Base-by-base conservation (phyloP, 2,113 vertebrate species). In the Tauraco erythrolophus region DNA sequence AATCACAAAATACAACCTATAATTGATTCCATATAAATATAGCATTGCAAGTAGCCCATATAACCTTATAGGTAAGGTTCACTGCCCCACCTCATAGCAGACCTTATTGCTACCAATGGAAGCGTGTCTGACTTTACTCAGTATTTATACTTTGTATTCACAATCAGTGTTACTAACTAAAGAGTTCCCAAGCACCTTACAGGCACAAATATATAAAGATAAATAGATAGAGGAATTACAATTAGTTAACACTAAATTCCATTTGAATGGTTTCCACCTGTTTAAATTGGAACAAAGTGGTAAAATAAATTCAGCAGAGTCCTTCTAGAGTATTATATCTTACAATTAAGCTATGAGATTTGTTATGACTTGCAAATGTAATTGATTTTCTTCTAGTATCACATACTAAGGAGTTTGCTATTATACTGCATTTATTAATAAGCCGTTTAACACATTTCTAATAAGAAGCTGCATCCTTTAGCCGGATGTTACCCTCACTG, bases 341-440 rank as follows among this genome's bases (percentile, higher is more conserved):
- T 69, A 31, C 83, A 87, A n/a, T 92, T 88, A 90, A 84, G 64
- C 41, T 22, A 21, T 46, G 77, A 64, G 64, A 57, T 78, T 84
- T 87, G 43, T 78, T 91, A 68, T 1, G 2, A 56, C 17, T 92
- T 89, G 37, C 46, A 89, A 80, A 35, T 83, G 8, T 54, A 91
- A 78, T 70, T 64, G 16, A 82, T 79, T 74, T 91, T 43, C 37
- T 89, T 84, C 54, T 90, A 65, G n/a, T 76, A 39, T 89, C 64
- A 51, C 25, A 21, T 58, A 76, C 53, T 61, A 70, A 94, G 82
- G 28, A 41, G 3, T 51, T 94, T 85, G 46, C 9, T 86, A 50
- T 75, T 75, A 45, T 53, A 51, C 22, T 89, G 4, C 50, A 46
- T 95, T 92, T 97, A 92, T 78, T 92, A 50, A 65, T 95, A 94